Evolutionary conservation across 2,888 invertebrate genomes (phyloP), one percentile per base, ranked within the genome.

Genomic region (Tipula lateralis): DNA sequence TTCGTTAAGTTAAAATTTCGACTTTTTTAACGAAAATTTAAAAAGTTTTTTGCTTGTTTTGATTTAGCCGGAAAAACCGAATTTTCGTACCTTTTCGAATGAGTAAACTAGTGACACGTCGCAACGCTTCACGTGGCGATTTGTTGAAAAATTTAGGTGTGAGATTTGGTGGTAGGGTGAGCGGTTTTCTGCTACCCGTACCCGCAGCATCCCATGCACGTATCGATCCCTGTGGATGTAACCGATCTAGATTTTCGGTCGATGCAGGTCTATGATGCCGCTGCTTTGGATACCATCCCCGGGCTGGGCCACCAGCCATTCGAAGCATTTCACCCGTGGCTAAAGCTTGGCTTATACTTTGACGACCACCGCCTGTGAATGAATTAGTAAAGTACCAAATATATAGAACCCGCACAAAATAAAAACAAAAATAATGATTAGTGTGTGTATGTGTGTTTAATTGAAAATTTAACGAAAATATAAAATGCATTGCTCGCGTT

Each of bases 91-190:
- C 95, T 92, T 95, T 95, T 90, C 95, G 92, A 91, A 96, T 96
- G 90, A 96, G 93, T 90, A 96, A 93, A 92, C 96, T 96, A 89
- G 96, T 96, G 88, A 96, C 96, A 90, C 96, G 93, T 88, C 96
- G 93, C 87, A 96, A 92, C 85, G 96, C 96, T 90, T 96, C 96
- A 88, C 96, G 92, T 83, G 96, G 96, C 87, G 96, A 96, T 91
- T 95, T 95, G 89, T 96, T 95, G 92, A 96, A 95, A 92, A 96
- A 96, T 91, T 96, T 96, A 88, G 96, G 96, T 86, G 96, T 96
- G 88, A 96, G 92, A 92, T 96, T 96, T 85, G 96, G 96, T 84
- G 96, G 96, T 88, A 96, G 92, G n/a, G 96, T 96, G 86, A 96
- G 92, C 4, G 96, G 96, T 89, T 96, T 96, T 88, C 96, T 92